A percentile compares a stretch with the other conserved stretches of the same genome.
Evolutionary conservation across 2,888 invertebrate genomes (phyloP).

Genomic region (Monoplex corrugatus): DNA sequence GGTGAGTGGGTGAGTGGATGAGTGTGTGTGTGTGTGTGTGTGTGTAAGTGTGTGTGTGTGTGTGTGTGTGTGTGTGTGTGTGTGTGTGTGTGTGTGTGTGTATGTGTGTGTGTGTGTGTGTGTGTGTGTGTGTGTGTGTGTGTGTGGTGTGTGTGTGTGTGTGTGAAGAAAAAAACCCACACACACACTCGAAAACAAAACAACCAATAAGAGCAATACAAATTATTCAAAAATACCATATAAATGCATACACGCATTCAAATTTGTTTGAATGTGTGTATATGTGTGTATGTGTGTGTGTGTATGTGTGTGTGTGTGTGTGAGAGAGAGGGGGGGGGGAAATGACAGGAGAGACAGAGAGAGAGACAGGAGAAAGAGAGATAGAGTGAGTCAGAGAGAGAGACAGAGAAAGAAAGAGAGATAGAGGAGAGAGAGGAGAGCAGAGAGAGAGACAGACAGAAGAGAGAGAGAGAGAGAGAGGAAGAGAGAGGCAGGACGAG

Average conservation of each 20-base stretch:
- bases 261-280: background rate
- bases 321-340: too few species aligned
- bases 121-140: too few species aligned
- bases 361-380: background rate
- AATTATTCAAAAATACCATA: background rate
- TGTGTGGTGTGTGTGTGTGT: too few species aligned
- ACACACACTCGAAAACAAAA: too few species aligned
- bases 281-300: conserved; percentile 28
- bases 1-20: background rate
- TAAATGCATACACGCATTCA: background rate
- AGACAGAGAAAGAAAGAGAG: background rate
- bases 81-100: background rate
- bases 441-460: background rate
- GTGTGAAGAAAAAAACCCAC: too few species aligned
- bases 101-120: background rate
- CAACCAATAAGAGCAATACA: background rate
- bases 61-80: background rate
- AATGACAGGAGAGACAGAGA: background rate
- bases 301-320: conserved; percentile 1
- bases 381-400: background rate
- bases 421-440: background rate
- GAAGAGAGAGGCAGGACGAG: background rate
- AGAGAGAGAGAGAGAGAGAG: background rate
- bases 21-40: background rate
- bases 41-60: background rate